Evolutionary conservation across 2,113 vertebrate genomes (phyloP).

Genomic region (Microtus montanus): DNA sequence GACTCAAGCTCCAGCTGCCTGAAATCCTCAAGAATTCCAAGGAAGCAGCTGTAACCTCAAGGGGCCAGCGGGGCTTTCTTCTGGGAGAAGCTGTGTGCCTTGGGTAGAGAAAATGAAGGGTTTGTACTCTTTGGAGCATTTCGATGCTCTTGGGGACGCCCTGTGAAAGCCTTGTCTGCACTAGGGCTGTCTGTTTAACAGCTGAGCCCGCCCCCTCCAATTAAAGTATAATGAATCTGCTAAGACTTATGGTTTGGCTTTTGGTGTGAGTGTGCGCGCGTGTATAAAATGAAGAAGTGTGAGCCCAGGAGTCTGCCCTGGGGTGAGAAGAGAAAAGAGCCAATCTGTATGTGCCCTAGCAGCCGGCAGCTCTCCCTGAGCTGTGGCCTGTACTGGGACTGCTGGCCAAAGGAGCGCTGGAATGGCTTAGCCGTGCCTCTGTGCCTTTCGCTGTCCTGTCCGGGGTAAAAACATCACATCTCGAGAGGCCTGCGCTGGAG

Average conservation of each 20-base stretch:
- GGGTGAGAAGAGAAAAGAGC: conserved; percentile 77
- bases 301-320: conserved; percentile 69
- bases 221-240: conserved; percentile 79
- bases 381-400: conserved; percentile 73
- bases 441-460: conserved; percentile 81
- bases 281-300: conserved; percentile 68
- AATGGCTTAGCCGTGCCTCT: conserved; percentile 79
- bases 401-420: conserved; percentile 77
- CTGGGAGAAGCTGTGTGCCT: conserved; percentile 35
- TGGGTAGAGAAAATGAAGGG: conserved; percentile 66
- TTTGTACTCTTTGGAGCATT: conserved; percentile 69
- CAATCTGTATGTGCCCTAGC: conserved; percentile 71
- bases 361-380: conserved; percentile 67
- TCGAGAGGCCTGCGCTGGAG: conserved; percentile 79
- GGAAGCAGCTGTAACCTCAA: conserved; percentile 64
- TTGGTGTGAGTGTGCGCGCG: conserved; percentile 34
- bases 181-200: conserved; percentile 72
- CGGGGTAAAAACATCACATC: conserved; percentile 81
- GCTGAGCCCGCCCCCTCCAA: conserved; percentile 48
- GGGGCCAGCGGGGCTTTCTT: conserved; percentile 60
- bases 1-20: conserved; percentile 36
- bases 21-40: conserved; percentile 59
- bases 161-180: conserved; percentile 57
- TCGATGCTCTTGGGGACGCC: conserved; percentile 51
- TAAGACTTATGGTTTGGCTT: conserved; percentile 61